These are phyloP conservation scores for Phaonia tiefii DNA, from an alignment of 2,888 invertebrate genomes.

Conservation along the genomic window DNA sequence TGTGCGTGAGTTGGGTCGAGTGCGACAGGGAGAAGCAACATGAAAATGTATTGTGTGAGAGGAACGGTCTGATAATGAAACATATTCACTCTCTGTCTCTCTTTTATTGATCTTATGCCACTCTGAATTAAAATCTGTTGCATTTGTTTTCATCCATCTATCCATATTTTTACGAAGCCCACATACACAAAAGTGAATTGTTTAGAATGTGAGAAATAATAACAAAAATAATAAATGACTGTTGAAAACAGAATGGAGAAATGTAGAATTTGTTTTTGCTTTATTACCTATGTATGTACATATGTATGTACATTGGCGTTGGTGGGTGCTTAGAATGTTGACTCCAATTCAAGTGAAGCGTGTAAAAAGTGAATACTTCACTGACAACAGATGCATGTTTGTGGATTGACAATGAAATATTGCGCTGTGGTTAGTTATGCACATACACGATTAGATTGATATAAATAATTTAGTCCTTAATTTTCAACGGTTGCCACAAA, in stretches of 20 bases:
- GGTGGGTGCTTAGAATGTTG: not conserved
- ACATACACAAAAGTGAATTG: constrained; percentile 71
- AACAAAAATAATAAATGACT: constrained; percentile 78
- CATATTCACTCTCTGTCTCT: constrained; percentile 26
- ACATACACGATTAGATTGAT: too few species aligned
- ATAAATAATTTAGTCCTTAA: too few species aligned
- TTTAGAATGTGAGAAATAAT: constrained; percentile 79
- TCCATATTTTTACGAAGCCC: constrained; percentile 28
- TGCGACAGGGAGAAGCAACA: not conserved
- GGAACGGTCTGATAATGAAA: constrained; percentile 56
- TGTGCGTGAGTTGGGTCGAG: not conserved
- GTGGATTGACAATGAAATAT: too few species aligned
- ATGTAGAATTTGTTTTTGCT: constrained; percentile 21
- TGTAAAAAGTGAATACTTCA: too few species aligned
- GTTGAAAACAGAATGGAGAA: constrained; percentile 71
- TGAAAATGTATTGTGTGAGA: not conserved
- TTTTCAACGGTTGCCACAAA: too few species aligned
- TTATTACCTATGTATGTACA: constrained; percentile 64
- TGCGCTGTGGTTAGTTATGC: too few species aligned
- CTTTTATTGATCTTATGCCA: not conserved
- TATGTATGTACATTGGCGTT: constrained; percentile 2
- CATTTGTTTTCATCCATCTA: constrained; percentile 21
- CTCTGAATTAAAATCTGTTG: constrained; percentile 37
- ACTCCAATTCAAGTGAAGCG: too few species aligned
- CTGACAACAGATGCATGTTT: too few species aligned